A percentile compares a stretch with the other conserved stretches of the same genome.
Evolutionary conservation across 35 echinoderm and acorn worm species (phyloP).

Genomic region (Hemicentrotus pulcherrimus): DNA sequence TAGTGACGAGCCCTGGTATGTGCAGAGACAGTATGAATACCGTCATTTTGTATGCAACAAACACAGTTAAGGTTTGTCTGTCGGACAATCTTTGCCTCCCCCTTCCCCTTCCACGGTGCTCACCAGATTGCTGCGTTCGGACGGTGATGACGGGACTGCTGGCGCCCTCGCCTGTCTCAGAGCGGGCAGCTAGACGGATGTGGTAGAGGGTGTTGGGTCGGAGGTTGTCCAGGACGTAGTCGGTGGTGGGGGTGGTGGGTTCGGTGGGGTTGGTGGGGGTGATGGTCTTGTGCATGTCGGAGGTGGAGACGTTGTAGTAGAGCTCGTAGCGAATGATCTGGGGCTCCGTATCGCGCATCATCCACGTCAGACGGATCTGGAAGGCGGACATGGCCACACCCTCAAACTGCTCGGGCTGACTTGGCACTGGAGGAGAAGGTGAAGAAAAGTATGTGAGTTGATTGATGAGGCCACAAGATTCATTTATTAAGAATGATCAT

Average conservation of each 20-base stretch:
- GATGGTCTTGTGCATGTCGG: slow-evolving; percentile 55
- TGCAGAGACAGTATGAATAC: no score
- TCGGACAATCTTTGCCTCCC: no score
- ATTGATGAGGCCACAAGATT: background rate
- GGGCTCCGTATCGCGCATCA: slow-evolving; percentile 65
- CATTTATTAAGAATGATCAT: background rate
- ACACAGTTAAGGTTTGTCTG: no score
- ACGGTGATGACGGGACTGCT: slow-evolving; percentile 83
- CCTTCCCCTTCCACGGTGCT: background rate
- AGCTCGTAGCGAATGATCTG: slow-evolving; percentile 77
- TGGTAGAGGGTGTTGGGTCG: slow-evolving; percentile 90
- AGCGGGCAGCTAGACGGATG: slow-evolving; percentile 83
- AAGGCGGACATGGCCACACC: slow-evolving; percentile 73
- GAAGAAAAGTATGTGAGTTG: background rate
- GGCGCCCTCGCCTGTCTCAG: slow-evolving; percentile 69
- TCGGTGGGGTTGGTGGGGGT: slow-evolving; percentile 54
- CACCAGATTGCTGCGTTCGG: slow-evolving; percentile 88
- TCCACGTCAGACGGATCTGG: slow-evolving; percentile 82
- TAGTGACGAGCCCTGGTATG: no score
- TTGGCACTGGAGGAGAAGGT: slow-evolving; percentile 68
- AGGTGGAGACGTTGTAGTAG: slow-evolving; percentile 85
- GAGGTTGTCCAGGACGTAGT: slow-evolving; percentile 68
- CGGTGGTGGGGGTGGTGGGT: slow-evolving; percentile 58
- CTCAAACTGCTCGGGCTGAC: slow-evolving; percentile 82
- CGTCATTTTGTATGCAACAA: no score